Evolutionary conservation across 2,888 invertebrate species (phyloP), one percentile per base, ranked within the genome.

Genomic region (Bedellia somnulentella): DNA sequence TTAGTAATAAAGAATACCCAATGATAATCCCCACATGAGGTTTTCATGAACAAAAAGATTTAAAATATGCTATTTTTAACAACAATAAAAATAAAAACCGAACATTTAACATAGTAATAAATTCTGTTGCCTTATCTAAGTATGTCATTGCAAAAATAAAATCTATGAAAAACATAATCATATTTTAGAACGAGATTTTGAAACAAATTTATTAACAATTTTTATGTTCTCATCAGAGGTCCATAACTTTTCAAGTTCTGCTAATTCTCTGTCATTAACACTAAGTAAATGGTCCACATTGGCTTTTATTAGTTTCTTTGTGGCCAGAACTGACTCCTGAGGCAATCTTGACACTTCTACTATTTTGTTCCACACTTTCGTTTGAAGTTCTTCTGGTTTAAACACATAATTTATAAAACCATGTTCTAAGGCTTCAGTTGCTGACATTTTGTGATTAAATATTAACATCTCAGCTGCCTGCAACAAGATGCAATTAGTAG

Each of bases 351-450:
- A 63, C 45, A 79, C 63, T 46, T 80, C 63, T 15, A 58, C 68
- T 42, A 81, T 76, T 51, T 70, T 79, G 37, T 73, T 62, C 79
- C 80, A 84, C 17, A 82, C 79, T 47, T 80, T 70, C 44, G 54
- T 63, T 29, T 85, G 64, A 30, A 89, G 57, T 29, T 83, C 73
- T 13, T 78, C 63, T 22, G 79, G 64, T 35, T 87, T 86, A 42
- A 89, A 86, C 9, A 96, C 71, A 49, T 86, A 80, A 8, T 91
- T 86, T 0, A 96, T 82, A 32, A 97, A 83, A 15, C 91, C 88
- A 47, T 80, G 80, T 24, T 83, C 68, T 28, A 80, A 70, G 0
- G 96, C 97, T 66, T 95, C 93, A 31, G 73, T 46, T 0, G 93
- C 91, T 15, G 80, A 79, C 52, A 97, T 71, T 63, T 85, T 90